A percentile compares a stretch with the other conserved stretches of the same genome.
phyloP scores from a whole-genome alignment of 2,113 vertebrate species.

The Tupaia tana region DNA sequence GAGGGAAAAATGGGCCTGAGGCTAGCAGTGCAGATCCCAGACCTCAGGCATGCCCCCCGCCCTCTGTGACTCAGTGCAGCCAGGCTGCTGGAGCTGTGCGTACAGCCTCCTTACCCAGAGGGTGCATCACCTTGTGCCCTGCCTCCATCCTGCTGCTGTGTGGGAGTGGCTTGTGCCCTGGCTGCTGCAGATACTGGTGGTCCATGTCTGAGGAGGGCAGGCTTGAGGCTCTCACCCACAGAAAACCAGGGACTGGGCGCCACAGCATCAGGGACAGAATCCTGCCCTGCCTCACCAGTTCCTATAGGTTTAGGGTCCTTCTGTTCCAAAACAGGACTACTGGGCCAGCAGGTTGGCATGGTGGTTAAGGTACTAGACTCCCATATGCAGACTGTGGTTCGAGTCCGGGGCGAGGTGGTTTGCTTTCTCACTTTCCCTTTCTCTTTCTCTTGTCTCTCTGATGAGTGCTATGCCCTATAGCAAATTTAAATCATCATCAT shows the following conservation, averaged over 20 bases:
- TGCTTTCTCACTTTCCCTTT: no score
- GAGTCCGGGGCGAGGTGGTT: no score
- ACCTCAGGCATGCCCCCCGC: not conserved
- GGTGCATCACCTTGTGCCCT: not conserved
- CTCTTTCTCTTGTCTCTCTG: no score
- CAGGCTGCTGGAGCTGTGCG: not conserved
- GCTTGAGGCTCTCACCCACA: not conserved
- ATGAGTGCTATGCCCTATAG: no score
- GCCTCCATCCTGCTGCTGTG: not conserved
- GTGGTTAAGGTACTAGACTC: no score
- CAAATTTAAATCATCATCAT: no score
- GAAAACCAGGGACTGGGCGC: not conserved
- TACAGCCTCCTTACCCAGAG: not conserved
- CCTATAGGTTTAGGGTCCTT: not conserved
- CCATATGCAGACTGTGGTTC: no score
- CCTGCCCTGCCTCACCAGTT: not conserved
- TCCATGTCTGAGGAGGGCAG: not conserved
- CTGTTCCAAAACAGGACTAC: not conserved
- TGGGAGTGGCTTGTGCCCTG: not conserved
- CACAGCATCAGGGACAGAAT: not conserved
- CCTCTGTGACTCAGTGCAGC: not conserved
- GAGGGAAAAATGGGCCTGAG: not conserved
- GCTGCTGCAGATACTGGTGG: not conserved
- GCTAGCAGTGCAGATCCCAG: not conserved
- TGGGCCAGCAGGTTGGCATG: no score